These are phyloP conservation scores for Glossosoma conforme DNA, from an alignment of 1,140 invertebrate species.

Conservation along the genomic window DNA sequence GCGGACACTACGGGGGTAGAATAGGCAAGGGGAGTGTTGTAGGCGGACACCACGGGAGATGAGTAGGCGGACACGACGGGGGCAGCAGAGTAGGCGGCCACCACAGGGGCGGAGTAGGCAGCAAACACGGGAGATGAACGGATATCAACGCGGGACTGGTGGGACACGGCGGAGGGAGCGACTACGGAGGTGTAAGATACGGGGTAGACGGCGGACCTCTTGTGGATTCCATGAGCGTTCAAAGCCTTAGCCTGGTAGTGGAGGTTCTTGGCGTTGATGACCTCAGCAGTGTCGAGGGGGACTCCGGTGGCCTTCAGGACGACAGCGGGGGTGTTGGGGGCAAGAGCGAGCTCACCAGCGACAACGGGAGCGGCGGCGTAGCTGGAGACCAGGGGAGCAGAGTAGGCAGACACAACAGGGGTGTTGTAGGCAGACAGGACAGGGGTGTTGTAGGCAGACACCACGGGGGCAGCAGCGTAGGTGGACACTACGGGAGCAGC, in stretches of 20 bases:
- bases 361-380: conserved; percentile 24
- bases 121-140: conserved; percentile 21
- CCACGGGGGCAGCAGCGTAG: conserved; percentile 26
- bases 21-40: conserved; percentile 12
- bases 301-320: conserved; percentile 28
- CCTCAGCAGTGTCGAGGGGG: conserved; percentile 34
- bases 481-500: conserved; percentile 18
- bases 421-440: conserved; percentile 23
- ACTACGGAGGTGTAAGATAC: conserved; percentile 32
- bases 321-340: conserved; percentile 31
- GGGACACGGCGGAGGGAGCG: conserved; percentile 26
- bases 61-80: conserved; percentile 26
- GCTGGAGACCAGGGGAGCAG: conserved; percentile 17
- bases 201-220: conserved; percentile 36
- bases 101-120: conserved; percentile 31
- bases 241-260: conserved; percentile 38
- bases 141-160: conserved; percentile 29
- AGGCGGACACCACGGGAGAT: conserved; percentile 17
- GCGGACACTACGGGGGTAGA: conserved; percentile 20
- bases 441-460: conserved; percentile 31
- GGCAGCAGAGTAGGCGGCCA: conserved; percentile 6
- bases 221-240: conserved; percentile 35
- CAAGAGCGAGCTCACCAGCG: conserved; percentile 26
- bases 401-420: conserved; percentile 17
- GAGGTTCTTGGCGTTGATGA: conserved; percentile 27